A percentile compares a stretch with the other conserved stretches of the same genome.
These are phyloP conservation scores for Lithophane leautieri DNA, from an alignment of 2,888 invertebrate genomes.

Conservation along the genomic window DNA sequence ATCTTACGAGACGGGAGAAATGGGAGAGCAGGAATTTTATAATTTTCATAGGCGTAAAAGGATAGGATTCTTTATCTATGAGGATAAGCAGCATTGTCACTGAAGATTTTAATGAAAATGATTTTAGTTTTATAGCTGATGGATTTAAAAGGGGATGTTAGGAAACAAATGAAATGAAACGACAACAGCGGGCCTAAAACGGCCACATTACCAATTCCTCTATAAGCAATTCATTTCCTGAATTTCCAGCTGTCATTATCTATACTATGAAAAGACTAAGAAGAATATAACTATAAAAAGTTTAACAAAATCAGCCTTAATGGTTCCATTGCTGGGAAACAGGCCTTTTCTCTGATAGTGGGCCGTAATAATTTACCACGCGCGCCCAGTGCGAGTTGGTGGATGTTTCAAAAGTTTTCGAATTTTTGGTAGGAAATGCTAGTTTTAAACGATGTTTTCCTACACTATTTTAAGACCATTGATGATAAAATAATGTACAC, in stretches of 20 bases:
- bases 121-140: neutral
- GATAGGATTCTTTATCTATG: constrained; percentile 1
- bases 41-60: constrained; percentile 1
- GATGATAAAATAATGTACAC: neutral
- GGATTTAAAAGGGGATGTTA: neutral
- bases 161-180: neutral
- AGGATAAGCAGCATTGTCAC: neutral
- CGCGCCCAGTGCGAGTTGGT: too few species aligned
- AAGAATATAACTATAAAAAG: too few species aligned
- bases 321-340: neutral
- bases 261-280: too few species aligned
- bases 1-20: constrained; percentile 38
- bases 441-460: neutral
- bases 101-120: neutral
- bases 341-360: neutral
- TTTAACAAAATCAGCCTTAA: neutral
- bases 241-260: too few species aligned
- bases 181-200: too few species aligned
- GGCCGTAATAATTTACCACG: neutral
- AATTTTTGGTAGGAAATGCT: neutral
- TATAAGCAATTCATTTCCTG: too few species aligned
- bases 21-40: constrained; percentile 16
- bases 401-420: too few species aligned
- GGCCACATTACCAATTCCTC: too few species aligned
- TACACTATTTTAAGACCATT: too few species aligned